Evolutionary conservation across 2,113 vertebrate genomes (phyloP).

Genomic region (Mustelus asterias): DNA sequence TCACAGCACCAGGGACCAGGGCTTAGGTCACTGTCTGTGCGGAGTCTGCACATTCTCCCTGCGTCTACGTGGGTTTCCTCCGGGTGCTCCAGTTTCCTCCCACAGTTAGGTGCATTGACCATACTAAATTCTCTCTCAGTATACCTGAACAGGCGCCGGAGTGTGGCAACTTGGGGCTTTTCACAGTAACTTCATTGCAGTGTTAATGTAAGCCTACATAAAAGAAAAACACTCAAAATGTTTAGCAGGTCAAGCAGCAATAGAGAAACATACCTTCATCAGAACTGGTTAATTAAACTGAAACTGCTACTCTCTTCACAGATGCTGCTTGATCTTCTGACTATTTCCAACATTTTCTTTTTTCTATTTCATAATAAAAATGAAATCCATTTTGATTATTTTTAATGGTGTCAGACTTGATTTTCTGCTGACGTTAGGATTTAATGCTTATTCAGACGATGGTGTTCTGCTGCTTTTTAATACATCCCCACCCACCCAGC

Average conservation of each 20-base stretch:
- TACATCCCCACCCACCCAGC: not conserved
- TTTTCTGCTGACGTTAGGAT: not conserved
- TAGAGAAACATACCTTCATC: not conserved
- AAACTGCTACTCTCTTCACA: not conserved
- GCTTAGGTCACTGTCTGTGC: no score
- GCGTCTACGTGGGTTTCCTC: no score
- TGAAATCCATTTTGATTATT: not conserved
- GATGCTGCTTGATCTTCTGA: not conserved
- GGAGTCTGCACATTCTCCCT: no score
- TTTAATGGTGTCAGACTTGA: not conserved
- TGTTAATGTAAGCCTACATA: no score
- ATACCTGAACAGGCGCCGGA: no score
- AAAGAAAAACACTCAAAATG: not conserved
- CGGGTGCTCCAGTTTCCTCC: no score
- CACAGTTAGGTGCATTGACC: no score
- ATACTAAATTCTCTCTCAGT: no score
- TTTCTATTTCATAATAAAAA: not conserved
- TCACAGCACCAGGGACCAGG: no score
- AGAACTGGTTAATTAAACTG: not conserved
- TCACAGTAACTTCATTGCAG: no score
- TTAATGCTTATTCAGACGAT: not conserved
- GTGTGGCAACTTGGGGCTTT: no score
- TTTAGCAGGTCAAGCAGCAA: not conserved
- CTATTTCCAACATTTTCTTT: not conserved
- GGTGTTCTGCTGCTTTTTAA: not conserved